Evolutionary conservation across 1,140 invertebrate genomes (phyloP).

Genomic region (Marisa cornuarietis): DNA sequence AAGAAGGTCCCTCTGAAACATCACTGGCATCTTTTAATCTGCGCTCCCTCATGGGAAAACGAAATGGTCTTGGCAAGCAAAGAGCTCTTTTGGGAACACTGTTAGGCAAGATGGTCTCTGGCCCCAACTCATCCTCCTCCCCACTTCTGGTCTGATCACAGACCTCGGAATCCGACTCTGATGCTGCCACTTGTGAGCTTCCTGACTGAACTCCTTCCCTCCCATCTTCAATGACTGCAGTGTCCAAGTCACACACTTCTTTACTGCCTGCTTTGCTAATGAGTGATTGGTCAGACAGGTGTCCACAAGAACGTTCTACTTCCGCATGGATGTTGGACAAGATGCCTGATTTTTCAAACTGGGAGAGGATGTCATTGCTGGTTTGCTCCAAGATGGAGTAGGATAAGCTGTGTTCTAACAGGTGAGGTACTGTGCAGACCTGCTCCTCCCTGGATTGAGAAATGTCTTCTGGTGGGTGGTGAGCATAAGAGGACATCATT

Average conservation of each 20-base stretch:
- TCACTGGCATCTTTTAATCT: neutral
- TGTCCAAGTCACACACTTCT: neutral
- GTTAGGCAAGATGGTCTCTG: neutral
- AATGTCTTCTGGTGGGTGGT: neutral
- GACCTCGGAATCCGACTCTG: too few species aligned
- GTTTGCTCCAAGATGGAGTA: slow-evolving; percentile 19
- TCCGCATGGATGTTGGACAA: too few species aligned
- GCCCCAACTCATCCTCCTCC: slow-evolving; percentile 4
- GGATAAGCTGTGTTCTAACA: slow-evolving; percentile 22
- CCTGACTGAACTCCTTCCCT: neutral
- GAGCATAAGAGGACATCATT: neutral
- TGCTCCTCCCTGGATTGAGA: neutral
- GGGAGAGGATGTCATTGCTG: neutral
- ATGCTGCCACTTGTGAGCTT: too few species aligned
- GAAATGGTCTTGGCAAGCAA: slow-evolving; percentile 14
- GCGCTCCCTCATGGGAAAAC: neutral
- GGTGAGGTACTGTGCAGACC: slow-evolving; percentile 2
- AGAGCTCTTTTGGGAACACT: neutral
- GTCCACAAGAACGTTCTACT: too few species aligned
- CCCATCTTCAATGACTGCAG: neutral
- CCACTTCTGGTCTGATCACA: too few species aligned
- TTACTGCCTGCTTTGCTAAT: neutral
- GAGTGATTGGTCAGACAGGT: neutral
- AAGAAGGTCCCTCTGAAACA: neutral
- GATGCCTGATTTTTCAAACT: too few species aligned